These are phyloP conservation scores for Microtus oregoni DNA, from an alignment of 2,113 vertebrate genomes.

Conservation along the genomic window DNA sequence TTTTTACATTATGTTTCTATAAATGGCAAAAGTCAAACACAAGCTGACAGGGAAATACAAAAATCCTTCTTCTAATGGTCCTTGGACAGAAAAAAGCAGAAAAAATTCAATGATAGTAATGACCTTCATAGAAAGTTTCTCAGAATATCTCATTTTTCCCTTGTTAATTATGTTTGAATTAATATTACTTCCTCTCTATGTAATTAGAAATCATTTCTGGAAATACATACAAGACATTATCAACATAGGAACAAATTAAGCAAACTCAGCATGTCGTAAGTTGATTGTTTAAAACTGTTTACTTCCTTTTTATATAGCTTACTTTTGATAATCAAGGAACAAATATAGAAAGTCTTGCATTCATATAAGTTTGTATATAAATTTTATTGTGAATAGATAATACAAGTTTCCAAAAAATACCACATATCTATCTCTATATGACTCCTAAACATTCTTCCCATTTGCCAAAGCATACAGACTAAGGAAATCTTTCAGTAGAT, in stretches of 20 bases:
- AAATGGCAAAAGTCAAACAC: constrained; percentile 88
- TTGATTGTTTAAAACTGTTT: neutral
- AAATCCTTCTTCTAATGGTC: constrained; percentile 80
- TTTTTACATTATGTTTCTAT: constrained; percentile 86
- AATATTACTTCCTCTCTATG: constrained; percentile 3
- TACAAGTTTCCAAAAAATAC: neutral
- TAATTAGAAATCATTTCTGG: constrained; percentile 43
- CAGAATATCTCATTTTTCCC: constrained; percentile 38
- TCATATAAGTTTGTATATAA: neutral
- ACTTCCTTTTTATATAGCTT: neutral
- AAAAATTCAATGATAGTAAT: constrained; percentile 78
- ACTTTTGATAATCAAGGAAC: neutral
- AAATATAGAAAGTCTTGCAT: neutral
- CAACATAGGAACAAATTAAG: constrained; percentile 38
- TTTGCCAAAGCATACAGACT: neutral
- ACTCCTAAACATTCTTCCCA: neutral
- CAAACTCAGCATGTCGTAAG: neutral
- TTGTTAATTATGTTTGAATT: constrained; percentile 50
- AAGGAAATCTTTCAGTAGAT: neutral
- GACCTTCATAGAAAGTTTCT: constrained; percentile 71
- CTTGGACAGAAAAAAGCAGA: constrained; percentile 76
- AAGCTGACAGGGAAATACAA: constrained; percentile 82
- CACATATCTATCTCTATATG: neutral
- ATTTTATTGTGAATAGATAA: constrained; percentile 16
- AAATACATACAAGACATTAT: neutral